Percentiles rank a stretch among this genome's conserved stretches.
Evolutionary conservation across 2,797 vertebrate genomes (phyloP).

Genomic region (Lithobates pipiens): DNA sequence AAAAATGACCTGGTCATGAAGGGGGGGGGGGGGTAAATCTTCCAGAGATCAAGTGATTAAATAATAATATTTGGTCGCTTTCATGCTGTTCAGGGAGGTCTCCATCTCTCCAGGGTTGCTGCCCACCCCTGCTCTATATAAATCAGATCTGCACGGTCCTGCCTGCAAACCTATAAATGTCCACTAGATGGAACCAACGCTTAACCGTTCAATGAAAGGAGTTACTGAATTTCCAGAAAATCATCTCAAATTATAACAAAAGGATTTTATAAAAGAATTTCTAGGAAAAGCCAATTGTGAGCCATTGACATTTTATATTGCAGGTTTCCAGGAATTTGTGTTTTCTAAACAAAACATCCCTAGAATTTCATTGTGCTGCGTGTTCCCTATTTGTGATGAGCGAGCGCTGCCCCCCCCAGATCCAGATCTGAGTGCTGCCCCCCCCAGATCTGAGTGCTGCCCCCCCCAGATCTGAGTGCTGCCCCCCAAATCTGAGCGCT

Average conservation of each 20-base stretch:
- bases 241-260: background rate
- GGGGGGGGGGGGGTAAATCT: too few species aligned
- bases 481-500: too few species aligned
- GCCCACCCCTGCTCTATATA: too few species aligned
- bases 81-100: too few species aligned
- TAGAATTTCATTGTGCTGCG: background rate
- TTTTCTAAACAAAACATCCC: background rate
- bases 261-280: background rate
- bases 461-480: too few species aligned
- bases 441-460: too few species aligned
- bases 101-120: too few species aligned
- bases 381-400: background rate
- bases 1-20: too few species aligned
- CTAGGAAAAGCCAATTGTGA: background rate
- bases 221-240: background rate
- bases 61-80: too few species aligned
- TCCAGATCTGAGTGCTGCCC: too few species aligned
- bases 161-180: background rate
- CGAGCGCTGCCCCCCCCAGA: background rate
- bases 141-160: background rate
- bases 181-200: background rate
- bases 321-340: background rate
- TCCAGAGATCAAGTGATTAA: too few species aligned
- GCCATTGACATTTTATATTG: background rate
- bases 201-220: background rate